These are phyloP conservation scores for Anoplopoma fimbria DNA, from an alignment of 2,113 vertebrate species.

Conservation along the genomic window DNA sequence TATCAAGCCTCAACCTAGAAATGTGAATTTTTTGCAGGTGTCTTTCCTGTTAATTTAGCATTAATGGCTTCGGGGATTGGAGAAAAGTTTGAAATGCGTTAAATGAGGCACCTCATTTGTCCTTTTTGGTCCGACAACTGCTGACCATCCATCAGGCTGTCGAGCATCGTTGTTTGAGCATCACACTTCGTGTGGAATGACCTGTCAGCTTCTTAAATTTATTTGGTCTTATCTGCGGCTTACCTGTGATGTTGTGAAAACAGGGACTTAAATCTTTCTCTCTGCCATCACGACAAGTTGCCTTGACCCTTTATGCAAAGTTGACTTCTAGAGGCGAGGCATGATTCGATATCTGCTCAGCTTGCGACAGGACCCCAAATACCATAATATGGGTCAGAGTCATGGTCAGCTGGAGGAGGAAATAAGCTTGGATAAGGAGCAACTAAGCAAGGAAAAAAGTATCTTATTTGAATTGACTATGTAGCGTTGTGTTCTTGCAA, in stretches of 20 bases:
- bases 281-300: slow-evolving; percentile 47
- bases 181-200: slow-evolving; percentile 77
- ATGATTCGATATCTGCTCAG: slow-evolving; percentile 33
- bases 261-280: slow-evolving; percentile 73
- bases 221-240: slow-evolving; percentile 81
- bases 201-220: slow-evolving; percentile 80
- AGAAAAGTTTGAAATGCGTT: slow-evolving; percentile 65
- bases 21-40: slow-evolving; percentile 60
- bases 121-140: slow-evolving; percentile 74
- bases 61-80: slow-evolving; percentile 44
- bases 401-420: slow-evolving; percentile 21
- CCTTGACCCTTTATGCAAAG: slow-evolving; percentile 62
- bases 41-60: slow-evolving; percentile 54
- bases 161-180: slow-evolving; percentile 68
- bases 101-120: slow-evolving; percentile 77
- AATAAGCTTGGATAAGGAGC: slow-evolving; percentile 45
- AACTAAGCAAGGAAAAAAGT: slow-evolving; percentile 10
- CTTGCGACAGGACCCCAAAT: slow-evolving; percentile 1
- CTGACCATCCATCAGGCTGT: slow-evolving; percentile 78
- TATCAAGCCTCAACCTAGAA: slow-evolving; percentile 24
- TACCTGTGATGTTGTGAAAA: slow-evolving; percentile 78
- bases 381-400: slow-evolving; percentile 11
- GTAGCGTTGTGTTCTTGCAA: slow-evolving; percentile 25
- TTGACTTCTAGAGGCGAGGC: slow-evolving; percentile 16
- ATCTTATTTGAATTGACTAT: slow-evolving; percentile 26